Evolutionary conservation across 37 sponge, comb jelly and placozoan species (phyloP), one percentile per base, ranked within the genome.

Genomic region (Spongilla lacustris): DNA sequence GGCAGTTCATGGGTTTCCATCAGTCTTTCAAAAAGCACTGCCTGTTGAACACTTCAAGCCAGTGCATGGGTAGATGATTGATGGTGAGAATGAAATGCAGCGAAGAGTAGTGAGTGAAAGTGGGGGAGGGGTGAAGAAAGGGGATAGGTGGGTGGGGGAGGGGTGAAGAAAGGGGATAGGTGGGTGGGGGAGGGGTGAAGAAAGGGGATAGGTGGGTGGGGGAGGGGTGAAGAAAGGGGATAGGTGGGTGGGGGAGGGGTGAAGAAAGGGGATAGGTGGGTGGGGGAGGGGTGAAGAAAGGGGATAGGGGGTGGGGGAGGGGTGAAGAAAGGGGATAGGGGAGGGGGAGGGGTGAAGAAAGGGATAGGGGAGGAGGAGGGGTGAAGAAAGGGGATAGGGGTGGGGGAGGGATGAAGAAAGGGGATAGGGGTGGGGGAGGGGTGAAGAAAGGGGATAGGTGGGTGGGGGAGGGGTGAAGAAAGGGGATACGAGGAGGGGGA

Each of bases 81-180:
- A n/a, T n/a, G n/a, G n/a, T n/a, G n/a, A n/a, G n/a, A n/a, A n/a
- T n/a, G n/a, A n/a, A n/a, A n/a, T n/a, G n/a, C n/a, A n/a, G n/a
- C n/a, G n/a, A n/a, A n/a, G n/a, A n/a, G n/a, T n/a, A n/a, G n/a
- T n/a, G n/a, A n/a, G n/a, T n/a, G n/a, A n/a, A n/a, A n/a, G n/a
- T n/a, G n/a, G n/a, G n/a, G n/a, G n/a, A n/a, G n/a, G n/a, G n/a
- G 10, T 71, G 72, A 71, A 30, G 72, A 71, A 71, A 71, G 28
- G 67, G 19, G 21, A 22, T 14, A n/a, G n/a, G n/a, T 66, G 67
- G 67, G 19, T 71, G 10, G 72, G n/a, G 30, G n/a, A 9, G 21
- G 28, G 72, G 24, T 29, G 28, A 23, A 29, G 72, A 21, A 66
- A 66, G 21, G 21, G 21, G 67, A 66, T 21, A 66, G 14, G 14